These are phyloP conservation scores for Cinclus cinclus DNA, from an alignment of 2,113 vertebrate species.

Conservation along the genomic window DNA sequence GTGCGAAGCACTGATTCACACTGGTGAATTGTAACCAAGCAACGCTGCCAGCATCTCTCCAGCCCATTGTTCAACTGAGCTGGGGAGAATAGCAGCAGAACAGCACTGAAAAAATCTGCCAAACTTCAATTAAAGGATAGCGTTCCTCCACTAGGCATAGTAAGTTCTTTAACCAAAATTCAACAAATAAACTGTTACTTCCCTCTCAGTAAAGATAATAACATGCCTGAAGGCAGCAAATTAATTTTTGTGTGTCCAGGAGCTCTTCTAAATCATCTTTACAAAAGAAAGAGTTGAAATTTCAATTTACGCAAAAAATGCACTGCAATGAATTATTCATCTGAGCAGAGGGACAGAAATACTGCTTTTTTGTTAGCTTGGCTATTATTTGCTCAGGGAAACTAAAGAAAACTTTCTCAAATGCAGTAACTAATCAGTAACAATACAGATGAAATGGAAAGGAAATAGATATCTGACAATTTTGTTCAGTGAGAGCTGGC, in stretches of 20 bases:
- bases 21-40: slow-evolving; percentile 67
- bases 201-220: background rate
- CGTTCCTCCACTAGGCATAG: background rate
- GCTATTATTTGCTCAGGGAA: background rate
- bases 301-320: background rate
- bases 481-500: background rate
- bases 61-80: slow-evolving; percentile 50
- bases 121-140: slow-evolving; percentile 34
- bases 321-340: slow-evolving; percentile 66
- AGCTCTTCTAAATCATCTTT: background rate
- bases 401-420: slow-evolving; percentile 8
- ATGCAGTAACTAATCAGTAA: background rate
- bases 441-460: background rate
- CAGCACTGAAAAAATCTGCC: slow-evolving; percentile 42
- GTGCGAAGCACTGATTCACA: slow-evolving; percentile 29
- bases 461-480: background rate
- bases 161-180: background rate
- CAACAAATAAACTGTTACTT: background rate
- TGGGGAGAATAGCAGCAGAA: slow-evolving; percentile 39
- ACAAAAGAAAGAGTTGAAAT: slow-evolving; percentile 20
- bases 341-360: slow-evolving; percentile 5
- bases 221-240: background rate
- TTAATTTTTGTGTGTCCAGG: background rate
- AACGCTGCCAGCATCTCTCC: slow-evolving; percentile 57
- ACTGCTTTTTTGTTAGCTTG: slow-evolving; percentile 30